Evolutionary conservation across 2,113 vertebrate species (phyloP).

Genomic region (Corvus moneduloides): DNA sequence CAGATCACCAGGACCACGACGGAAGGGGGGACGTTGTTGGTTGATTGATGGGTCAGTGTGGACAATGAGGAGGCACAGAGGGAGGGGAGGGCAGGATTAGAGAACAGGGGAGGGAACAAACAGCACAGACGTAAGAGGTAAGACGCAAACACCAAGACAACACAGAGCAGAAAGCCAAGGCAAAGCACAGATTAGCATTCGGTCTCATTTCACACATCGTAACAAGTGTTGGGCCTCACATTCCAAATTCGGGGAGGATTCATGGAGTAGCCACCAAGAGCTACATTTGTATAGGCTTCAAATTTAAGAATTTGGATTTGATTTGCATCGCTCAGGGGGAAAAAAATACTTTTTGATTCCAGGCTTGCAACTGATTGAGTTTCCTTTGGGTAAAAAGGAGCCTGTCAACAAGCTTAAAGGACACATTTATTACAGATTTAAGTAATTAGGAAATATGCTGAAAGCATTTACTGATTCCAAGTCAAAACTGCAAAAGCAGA

Average conservation of each 20-base stretch:
- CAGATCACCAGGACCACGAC: constrained; percentile 81
- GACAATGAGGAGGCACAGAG: constrained; percentile 77
- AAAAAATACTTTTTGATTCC: constrained; percentile 46
- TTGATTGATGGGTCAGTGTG: constrained; percentile 84
- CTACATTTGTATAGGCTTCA: background rate
- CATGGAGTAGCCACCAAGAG: constrained; percentile 12
- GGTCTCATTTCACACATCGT: constrained; percentile 76
- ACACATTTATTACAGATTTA: constrained; percentile 19
- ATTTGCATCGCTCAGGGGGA: constrained; percentile 45
- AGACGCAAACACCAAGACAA: constrained; percentile 84
- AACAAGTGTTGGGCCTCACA: constrained; percentile 35
- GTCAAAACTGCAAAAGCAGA: constrained; percentile 50
- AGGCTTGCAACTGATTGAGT: background rate
- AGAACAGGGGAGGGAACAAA: constrained; percentile 80
- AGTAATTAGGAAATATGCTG: constrained; percentile 32
- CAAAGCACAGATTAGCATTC: constrained; percentile 94
- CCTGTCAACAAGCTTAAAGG: constrained; percentile 39
- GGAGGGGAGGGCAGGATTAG: constrained; percentile 77
- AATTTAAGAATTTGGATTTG: constrained; percentile 69
- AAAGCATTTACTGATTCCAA: constrained; percentile 50
- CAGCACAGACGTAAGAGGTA: constrained; percentile 81
- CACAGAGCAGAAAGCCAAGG: constrained; percentile 97
- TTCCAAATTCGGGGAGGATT: constrained; percentile 42
- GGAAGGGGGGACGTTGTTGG: constrained; percentile 80
- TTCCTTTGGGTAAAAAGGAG: constrained; percentile 30